phyloP scores from a whole-genome alignment of 2,113 vertebrate genomes.

The Cephalophus harveyi region DNA sequence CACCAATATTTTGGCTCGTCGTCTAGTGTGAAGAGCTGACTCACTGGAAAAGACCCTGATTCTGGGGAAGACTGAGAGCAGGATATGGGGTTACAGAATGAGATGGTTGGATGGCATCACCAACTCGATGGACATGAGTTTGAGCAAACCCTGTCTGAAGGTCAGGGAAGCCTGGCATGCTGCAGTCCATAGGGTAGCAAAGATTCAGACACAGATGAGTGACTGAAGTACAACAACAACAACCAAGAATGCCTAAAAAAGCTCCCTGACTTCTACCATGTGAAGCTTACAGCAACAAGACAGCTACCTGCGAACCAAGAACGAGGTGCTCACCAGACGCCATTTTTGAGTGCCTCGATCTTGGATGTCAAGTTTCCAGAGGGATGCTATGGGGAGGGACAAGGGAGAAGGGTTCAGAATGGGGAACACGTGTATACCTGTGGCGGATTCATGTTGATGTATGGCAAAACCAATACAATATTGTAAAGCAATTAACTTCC shows the following conservation, averaged over 20 bases:
- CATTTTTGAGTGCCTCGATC: neutral
- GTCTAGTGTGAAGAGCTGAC: neutral
- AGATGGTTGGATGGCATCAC: neutral
- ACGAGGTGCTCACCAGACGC: neutral
- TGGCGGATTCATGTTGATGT: no score
- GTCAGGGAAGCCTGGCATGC: neutral
- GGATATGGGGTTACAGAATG: neutral
- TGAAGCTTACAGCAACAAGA: neutral
- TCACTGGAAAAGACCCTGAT: neutral
- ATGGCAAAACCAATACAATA: no score
- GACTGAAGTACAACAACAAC: neutral
- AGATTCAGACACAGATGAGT: neutral
- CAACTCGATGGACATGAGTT: neutral
- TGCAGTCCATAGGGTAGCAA: neutral
- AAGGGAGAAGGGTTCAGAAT: no score
- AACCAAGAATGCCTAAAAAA: neutral
- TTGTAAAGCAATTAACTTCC: no score
- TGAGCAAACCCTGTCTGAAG: neutral
- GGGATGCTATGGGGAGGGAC: neutral
- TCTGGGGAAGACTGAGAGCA: neutral
- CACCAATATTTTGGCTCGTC: neutral
- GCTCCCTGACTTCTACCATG: neutral
- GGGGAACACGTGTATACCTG: no score
- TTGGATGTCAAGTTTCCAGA: neutral
- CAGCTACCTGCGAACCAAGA: neutral